These are phyloP conservation scores for Azemiops feae DNA, from an alignment of 2,113 vertebrate species.

Conservation along the genomic window DNA sequence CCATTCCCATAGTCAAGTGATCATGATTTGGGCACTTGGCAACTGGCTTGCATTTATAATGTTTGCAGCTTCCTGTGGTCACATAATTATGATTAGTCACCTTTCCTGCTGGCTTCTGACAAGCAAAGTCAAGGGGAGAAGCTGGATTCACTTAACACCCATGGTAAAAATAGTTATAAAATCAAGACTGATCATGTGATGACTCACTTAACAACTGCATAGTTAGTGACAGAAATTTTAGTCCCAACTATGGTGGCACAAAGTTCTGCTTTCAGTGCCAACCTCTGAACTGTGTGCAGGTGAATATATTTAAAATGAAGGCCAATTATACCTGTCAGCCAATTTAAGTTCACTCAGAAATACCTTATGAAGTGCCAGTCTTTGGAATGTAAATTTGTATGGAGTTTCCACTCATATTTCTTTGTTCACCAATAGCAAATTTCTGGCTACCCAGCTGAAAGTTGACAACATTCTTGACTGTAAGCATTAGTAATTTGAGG, in stretches of 20 bases:
- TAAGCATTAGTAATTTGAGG: conserved; percentile 65
- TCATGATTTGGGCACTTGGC: neutral
- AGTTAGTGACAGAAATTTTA: neutral
- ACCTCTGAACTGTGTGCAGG: neutral
- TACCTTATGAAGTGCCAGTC: neutral
- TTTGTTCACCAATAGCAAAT: conserved; percentile 37
- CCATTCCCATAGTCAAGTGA: neutral
- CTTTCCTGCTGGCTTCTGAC: neutral
- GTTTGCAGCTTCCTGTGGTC: neutral
- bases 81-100: neutral
- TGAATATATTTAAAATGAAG: neutral
- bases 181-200: neutral
- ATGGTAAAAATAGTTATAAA: neutral
- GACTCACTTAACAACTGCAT: neutral
- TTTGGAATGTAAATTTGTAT: conserved; percentile 14
- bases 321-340: neutral
- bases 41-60: neutral
- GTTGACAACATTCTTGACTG: conserved; percentile 54
- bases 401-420: conserved; percentile 8
- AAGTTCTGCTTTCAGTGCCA: neutral
- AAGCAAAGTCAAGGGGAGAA: neutral
- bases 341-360: neutral
- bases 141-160: neutral
- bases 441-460: conserved; percentile 57
- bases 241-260: neutral